Conservation (phyloP, 2,888 invertebrate genomes). For the Drosophila ustulata region DNA sequence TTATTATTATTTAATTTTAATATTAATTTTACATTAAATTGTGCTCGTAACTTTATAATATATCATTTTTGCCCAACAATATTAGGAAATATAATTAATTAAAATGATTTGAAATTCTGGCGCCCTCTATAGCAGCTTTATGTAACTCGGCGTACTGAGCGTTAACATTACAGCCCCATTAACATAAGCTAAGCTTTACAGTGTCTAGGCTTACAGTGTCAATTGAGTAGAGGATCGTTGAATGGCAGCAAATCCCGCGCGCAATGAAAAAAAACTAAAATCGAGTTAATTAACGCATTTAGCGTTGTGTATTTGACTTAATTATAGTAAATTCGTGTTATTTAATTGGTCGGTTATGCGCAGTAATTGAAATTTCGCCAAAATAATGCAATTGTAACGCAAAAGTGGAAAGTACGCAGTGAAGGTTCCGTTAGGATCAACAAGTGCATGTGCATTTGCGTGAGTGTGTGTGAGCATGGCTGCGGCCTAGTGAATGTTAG, state of each 20-base stretch:
- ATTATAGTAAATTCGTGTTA: background rate
- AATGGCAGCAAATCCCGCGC: background rate
- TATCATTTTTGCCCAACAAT: too few species aligned
- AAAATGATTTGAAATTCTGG: too few species aligned
- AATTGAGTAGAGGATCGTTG: background rate
- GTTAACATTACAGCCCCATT: too few species aligned
- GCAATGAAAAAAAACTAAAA: background rate
- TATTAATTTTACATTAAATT: too few species aligned
- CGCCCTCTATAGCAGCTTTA: too few species aligned
- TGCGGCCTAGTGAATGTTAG: background rate
- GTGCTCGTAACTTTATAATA: too few species aligned
- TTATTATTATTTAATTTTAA: too few species aligned
- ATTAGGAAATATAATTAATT: too few species aligned
- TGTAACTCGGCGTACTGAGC: too few species aligned
- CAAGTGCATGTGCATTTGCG: background rate
- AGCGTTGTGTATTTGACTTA: background rate
- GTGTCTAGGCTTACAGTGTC: background rate
- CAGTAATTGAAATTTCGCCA: background rate
- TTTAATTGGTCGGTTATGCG: background rate
- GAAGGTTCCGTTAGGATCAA: background rate
- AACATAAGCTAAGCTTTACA: background rate
- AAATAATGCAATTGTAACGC: background rate
- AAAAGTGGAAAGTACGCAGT: background rate
- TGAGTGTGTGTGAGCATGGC: background rate
- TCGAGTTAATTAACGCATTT: background rate